Evolutionary conservation across 2,888 invertebrate genomes (phyloP), one percentile per base, ranked within the genome.

Genomic region (Dugesia japonica): DNA sequence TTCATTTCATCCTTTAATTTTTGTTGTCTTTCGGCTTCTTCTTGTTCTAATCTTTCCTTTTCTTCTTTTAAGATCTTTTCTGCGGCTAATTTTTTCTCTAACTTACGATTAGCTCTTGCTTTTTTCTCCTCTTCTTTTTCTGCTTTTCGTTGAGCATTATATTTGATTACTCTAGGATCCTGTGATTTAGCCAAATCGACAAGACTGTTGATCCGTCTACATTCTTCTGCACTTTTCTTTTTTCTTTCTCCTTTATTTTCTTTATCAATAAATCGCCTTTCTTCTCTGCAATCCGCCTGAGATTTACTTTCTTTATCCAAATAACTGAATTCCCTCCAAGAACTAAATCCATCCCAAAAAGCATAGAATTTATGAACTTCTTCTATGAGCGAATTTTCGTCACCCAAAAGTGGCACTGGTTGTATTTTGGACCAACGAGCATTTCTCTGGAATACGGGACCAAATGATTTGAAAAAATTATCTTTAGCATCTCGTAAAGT

Each of bases 311-410:
- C 97, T 85, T 97, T 95, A 83, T 99, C 98, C 80, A 94, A 86
- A 84, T 98, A 99, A 0, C 97, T 97, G 86, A 91, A 99, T 84
- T 99, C 98, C 79, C 98, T 88, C 98, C 98, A 99, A 0, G 97
- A 95, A 80, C 94, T 93, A 86, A 97, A 98, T 81, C 92, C 90
- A 84, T 86, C 87, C 98, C 98, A 98, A 85, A 95, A 98, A 20
- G 90, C 89, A 84, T 99, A 98, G 86, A 99, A 99, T 72, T 87
- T 86, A 82, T 97, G 93, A 0, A 99, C 95, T 81, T 91, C 89
- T 79, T 90, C 90, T 76, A 92, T 87, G 0, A 89, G 86, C 76
- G 91, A 89, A 78, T 90, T 87, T n/a, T 88, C 88, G 82, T 89
- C 89, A 7, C 89, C 92, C 74, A 99, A 86, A 78, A 88, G 85